Conservation (phyloP, 2,888 invertebrate species). For the Tineola bisselliella region DNA sequence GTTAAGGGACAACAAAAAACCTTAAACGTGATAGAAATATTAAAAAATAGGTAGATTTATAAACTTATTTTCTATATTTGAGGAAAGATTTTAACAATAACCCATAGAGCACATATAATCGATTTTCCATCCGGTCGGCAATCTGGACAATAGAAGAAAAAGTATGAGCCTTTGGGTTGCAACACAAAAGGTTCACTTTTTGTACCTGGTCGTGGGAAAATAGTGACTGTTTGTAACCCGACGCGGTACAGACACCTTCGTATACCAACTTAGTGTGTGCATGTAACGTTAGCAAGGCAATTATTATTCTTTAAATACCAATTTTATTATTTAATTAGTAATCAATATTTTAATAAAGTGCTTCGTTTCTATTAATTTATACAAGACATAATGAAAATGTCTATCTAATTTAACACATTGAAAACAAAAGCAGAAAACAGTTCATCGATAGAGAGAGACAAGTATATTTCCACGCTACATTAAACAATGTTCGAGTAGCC, state of each 20-base stretch:
- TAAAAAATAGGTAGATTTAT: background rate
- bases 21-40: slow-evolving; percentile 3
- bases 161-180: slow-evolving; percentile 28
- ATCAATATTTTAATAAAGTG: background rate
- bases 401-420: too few species aligned
- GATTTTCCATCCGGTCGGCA: slow-evolving; percentile 36
- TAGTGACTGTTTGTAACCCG: slow-evolving; percentile 28
- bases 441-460: background rate
- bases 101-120: slow-evolving; percentile 36
- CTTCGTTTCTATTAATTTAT: too few species aligned
- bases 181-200: slow-evolving; percentile 29
- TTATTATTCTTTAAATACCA: background rate
- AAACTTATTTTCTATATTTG: background rate
- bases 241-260: slow-evolving; percentile 17
- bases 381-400: too few species aligned
- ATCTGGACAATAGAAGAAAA: slow-evolving; percentile 42
- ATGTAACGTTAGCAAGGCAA: slow-evolving; percentile 26
- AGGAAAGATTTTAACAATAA: slow-evolving; percentile 1
- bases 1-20: background rate
- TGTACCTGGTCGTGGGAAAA: slow-evolving; percentile 26
- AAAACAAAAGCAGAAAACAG: too few species aligned
- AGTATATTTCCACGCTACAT: background rate
- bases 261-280: background rate
- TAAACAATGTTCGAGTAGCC: background rate
- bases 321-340: background rate